Conservation (phyloP, 1,140 invertebrate genomes). For the Mya arenaria region DNA sequence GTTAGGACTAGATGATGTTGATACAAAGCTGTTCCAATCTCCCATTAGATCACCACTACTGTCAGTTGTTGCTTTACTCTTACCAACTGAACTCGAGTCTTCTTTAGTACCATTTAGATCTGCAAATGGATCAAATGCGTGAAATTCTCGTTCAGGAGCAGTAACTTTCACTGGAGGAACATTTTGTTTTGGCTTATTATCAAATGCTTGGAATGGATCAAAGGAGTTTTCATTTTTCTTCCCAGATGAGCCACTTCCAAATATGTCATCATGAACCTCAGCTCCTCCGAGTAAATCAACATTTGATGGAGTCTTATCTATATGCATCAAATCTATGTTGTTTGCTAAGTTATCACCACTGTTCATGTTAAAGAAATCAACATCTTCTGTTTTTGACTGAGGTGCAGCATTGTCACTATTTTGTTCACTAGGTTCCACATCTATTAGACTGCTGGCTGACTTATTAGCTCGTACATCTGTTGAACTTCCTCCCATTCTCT, state of each 20-base stretch:
- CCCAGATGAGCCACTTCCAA: background rate
- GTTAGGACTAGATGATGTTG: constrained; percentile 52
- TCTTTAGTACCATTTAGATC: background rate
- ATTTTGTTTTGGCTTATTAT: constrained; percentile 10
- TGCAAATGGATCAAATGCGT: constrained; percentile 63
- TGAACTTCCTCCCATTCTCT: constrained; percentile 50
- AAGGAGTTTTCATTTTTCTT: constrained; percentile 59
- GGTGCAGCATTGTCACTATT: constrained; percentile 27
- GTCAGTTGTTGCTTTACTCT: constrained; percentile 1
- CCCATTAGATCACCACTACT: constrained; percentile 73
- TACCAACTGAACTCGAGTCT: background rate
- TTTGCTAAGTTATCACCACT: constrained; percentile 54
- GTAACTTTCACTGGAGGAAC: constrained; percentile 32
- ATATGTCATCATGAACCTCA: background rate
- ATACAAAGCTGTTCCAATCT: constrained; percentile 69
- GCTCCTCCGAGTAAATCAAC: constrained; percentile 83
- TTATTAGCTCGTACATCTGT: background rate
- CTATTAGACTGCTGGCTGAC: background rate
- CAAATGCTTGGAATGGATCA: constrained; percentile 71
- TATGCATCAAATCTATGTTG: constrained; percentile 68
- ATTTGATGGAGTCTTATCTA: constrained; percentile 77
- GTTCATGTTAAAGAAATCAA: constrained; percentile 70
- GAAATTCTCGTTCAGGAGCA: constrained; percentile 27
- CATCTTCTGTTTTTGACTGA: constrained; percentile 25
- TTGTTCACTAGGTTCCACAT: constrained; percentile 32